Evolutionary conservation across 2,113 vertebrate genomes (phyloP).

Genomic region (Passer domesticus): DNA sequence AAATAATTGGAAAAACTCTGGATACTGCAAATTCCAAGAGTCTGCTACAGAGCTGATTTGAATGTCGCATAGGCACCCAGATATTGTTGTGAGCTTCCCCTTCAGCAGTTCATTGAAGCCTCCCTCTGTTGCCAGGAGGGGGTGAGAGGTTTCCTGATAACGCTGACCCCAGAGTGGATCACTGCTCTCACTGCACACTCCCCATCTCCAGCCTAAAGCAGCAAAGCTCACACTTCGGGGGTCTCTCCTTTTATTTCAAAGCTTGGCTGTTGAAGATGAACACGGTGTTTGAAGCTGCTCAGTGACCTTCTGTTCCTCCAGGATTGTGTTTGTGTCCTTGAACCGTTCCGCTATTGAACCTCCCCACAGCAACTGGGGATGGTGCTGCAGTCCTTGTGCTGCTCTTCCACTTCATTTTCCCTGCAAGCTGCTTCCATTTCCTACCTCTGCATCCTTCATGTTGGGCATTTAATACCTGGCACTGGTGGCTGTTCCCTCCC

Average conservation of each 20-base stretch:
- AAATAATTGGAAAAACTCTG: not conserved
- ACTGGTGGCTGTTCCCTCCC: constrained; percentile 1
- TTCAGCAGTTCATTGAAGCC: not conserved
- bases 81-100: not conserved
- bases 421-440: constrained; percentile 25
- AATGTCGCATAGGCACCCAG: not conserved
- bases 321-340: constrained; percentile 75
- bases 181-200: not conserved
- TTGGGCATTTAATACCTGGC: constrained; percentile 28
- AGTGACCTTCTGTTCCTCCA: constrained; percentile 83
- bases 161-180: not conserved
- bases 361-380: constrained; percentile 52
- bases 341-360: constrained; percentile 70
- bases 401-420: constrained; percentile 41
- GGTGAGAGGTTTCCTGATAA: not conserved
- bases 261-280: constrained; percentile 39
- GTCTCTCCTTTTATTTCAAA: constrained; percentile 56
- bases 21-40: not conserved
- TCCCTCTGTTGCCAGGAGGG: not conserved
- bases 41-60: not conserved
- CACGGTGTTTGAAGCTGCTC: constrained; percentile 87
- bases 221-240: constrained; percentile 34
- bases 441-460: not conserved
- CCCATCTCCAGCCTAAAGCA: constrained; percentile 60
- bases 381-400: constrained; percentile 50